Base-by-base conservation (phyloP, 2,113 vertebrate genomes). In the Epinephelus fuscoguttatus region DNA sequence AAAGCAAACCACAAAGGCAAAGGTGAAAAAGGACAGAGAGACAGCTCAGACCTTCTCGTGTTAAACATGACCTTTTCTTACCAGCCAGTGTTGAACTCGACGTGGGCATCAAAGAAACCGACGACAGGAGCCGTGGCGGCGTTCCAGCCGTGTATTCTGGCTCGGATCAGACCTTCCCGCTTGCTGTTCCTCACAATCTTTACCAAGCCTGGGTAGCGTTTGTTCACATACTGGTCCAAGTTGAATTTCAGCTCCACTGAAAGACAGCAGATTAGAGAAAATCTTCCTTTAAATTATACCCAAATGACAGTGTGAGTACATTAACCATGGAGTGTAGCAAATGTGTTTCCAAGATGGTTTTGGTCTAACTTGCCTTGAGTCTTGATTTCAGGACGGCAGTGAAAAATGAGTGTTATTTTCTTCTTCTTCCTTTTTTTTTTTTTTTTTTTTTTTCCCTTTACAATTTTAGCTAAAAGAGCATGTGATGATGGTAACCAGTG, bases 21-120 rank as follows among this genome's bases (percentile, higher is more conserved):
- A 88, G 81, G 80, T 86, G 66, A 75, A 60, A 57, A 23, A 84
- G 78, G 70, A 82, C 52, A 80, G 56, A 42, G 73, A 53, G 70
- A 57, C 47, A 14, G 47, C 67, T 42, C 13, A 60, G 78, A 80
- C 68, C 45, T 19, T 23, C 50, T 62, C 33, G 11, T 70, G 69
- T 88, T 68, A 59, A 88, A 88, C 75, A 17, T 62, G 84, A 89
- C 81, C 85, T 77, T 75, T 82, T 75, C 98, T 97, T 89, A 99
- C 98, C 98, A 99, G 94, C 96, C 98, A 0, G 91, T 93, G 95
- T 99, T 99, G 95, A 99, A 99, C 89, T 99, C 98, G 2, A 99
- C 98, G 0, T 99, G 98, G 60, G 98, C 98, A 6, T 99, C 98
- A 0, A 99, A 99, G 95, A 99, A 99, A 1, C 98, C 98, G 0